Percentiles rank a stretch among this genome's conserved stretches.
These are phyloP conservation scores for Craseonycteris thonglongyai DNA, from an alignment of 2,113 vertebrate species.

Conservation along the genomic window DNA sequence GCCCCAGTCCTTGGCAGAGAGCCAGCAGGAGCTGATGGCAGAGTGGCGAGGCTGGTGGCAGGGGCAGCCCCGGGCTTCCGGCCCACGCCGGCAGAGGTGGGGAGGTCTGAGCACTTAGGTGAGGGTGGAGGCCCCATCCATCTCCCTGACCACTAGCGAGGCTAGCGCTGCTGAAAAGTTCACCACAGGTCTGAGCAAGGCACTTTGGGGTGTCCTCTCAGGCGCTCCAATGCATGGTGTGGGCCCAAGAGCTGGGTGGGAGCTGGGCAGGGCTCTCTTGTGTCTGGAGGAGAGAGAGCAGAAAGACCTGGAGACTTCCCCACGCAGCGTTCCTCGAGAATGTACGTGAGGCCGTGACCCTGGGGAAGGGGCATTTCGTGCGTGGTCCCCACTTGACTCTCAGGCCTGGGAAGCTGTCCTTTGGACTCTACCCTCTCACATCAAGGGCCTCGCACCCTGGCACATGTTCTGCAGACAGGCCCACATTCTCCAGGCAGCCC, in stretches of 20 bases:
- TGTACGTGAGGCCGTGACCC: background rate
- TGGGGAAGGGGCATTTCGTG: background rate
- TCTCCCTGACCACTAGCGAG: slow-evolving; percentile 15
- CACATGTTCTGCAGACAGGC: background rate
- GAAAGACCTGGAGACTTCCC: background rate
- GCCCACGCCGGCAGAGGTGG: background rate
- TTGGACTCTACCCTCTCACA: background rate
- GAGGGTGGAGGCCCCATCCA: background rate
- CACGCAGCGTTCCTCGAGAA: background rate
- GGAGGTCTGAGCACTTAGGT: background rate
- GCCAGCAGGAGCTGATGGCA: background rate
- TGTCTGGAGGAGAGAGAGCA: background rate
- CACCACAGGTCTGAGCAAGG: background rate
- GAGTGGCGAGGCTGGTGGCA: background rate
- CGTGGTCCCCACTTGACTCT: rapidly evolving
- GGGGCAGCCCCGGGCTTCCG: background rate
- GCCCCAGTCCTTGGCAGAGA: background rate
- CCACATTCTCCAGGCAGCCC: background rate
- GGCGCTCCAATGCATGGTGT: background rate
- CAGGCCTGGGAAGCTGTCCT: background rate
- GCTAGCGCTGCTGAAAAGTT: background rate
- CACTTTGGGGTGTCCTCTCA: background rate
- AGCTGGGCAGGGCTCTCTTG: background rate
- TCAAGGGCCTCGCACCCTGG: rapidly evolving
- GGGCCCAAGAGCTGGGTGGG: rapidly evolving